Conservation (phyloP, 1,140 invertebrate species). For the Diprion similis region DNA sequence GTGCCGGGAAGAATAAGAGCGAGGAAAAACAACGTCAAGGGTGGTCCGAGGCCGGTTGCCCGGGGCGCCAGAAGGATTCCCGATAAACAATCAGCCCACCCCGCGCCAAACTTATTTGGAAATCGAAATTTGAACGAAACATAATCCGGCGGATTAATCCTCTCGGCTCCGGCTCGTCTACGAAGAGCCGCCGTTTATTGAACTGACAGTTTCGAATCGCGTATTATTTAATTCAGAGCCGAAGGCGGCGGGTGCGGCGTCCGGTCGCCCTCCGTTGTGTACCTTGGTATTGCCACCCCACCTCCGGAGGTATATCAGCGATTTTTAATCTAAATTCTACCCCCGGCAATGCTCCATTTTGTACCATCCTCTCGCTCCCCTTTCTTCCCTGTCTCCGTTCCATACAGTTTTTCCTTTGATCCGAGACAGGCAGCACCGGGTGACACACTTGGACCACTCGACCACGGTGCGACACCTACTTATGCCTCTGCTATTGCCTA, state of each 20-base stretch:
- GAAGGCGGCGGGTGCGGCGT: background rate
- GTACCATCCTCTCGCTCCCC: background rate
- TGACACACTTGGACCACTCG: background rate
- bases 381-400: background rate
- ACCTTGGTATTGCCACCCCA: background rate
- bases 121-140: conserved; percentile 2
- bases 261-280: background rate
- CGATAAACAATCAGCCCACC: background rate
- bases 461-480: too few relatives aligned
- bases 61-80: background rate
- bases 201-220: conserved; percentile 7
- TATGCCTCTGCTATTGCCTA: too few relatives aligned
- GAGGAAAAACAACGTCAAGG: too few relatives aligned
- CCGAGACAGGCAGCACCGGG: background rate
- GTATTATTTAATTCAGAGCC: background rate
- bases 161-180: background rate
- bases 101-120: background rate
- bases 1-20: too few relatives aligned
- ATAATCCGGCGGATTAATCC: background rate
- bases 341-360: background rate
- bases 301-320: background rate
- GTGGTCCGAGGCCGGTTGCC: too few relatives aligned
- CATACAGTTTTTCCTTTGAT: background rate
- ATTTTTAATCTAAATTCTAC: conserved; percentile 8
- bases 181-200: background rate